Evolutionary conservation across 2,888 invertebrate genomes (phyloP).

Genomic region (Elegia similella): DNA sequence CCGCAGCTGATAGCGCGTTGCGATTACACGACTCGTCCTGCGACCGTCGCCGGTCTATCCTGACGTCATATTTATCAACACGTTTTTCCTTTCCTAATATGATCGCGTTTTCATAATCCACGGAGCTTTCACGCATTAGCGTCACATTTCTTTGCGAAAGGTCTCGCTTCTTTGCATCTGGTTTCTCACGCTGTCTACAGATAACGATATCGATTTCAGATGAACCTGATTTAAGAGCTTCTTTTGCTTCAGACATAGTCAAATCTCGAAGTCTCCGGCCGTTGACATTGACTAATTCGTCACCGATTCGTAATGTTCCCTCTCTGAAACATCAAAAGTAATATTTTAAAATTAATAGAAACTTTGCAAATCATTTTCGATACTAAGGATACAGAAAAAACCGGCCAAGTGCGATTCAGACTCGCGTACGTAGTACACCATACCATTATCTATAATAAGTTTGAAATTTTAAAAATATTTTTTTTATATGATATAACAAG

Average conservation of each 20-base stretch:
- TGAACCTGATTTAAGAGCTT: constrained; percentile 83
- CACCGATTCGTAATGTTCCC: constrained; percentile 85
- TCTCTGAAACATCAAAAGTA: constrained; percentile 66
- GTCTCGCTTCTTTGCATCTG: constrained; percentile 47
- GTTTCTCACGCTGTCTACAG: constrained; percentile 73
- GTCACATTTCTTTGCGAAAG: constrained; percentile 44
- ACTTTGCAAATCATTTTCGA: too few relatives aligned
- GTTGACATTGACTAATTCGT: constrained; percentile 88
- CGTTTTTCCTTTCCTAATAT: constrained; percentile 78
- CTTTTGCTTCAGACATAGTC: constrained; percentile 84
- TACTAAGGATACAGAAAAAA: too few relatives aligned
- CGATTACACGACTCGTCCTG: constrained; percentile 78
- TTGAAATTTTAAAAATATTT: too few relatives aligned
- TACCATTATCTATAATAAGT: too few relatives aligned
- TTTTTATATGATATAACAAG: too few relatives aligned
- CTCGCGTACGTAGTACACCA: too few relatives aligned
- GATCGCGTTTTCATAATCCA: constrained; percentile 85
- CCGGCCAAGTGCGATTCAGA: too few relatives aligned
- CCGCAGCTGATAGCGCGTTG: constrained; percentile 69
- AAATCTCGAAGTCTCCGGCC: constrained; percentile 85
- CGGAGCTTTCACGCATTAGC: constrained; percentile 85
- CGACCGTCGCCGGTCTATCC: constrained; percentile 85
- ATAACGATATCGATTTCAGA: constrained; percentile 86
- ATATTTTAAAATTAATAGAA: too few relatives aligned
- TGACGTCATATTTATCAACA: constrained; percentile 80